Base-by-base conservation (phyloP, 2,113 vertebrate species). In the Bos javanicus region DNA sequence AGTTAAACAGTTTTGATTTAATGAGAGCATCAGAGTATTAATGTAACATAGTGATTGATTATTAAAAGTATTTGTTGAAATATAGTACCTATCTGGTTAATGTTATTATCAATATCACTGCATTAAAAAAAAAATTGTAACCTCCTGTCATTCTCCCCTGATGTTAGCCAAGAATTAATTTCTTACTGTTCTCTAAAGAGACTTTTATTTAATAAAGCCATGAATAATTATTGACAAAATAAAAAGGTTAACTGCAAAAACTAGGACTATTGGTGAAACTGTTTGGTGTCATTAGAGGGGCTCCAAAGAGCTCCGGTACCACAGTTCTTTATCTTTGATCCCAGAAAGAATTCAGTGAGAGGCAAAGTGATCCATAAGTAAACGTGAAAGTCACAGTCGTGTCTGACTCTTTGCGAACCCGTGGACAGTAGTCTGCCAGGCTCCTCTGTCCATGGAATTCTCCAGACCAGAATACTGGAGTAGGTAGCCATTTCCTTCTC, bases 21-120 rank as follows among this genome's bases (percentile, higher is more conserved):
- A 89, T 86, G 71, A 95, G 59, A 87, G 95, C 90, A 13, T 98
- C 94, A 92, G 60, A 92, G 87, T 97, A 86, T 83, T 96, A 78
- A 64, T 93, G 5, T 13, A 91, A 97, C 97, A 64, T 26, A 23
- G 14, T 81, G 86, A 87, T 39, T 87, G 62, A 91, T 90, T 95
- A 92, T 86, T 97, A 83, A 89, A 96, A 97, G 76, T 48, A 84
- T 81, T 1, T 33, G 50, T 82, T 95, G 30, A 95, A 78, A 50
- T 90, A 43, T 80, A 86, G 26, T 71, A 14, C 62, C n/a, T 64
- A 16, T 33, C 62, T 64, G 14, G 30, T 33, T 64, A 64, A 64
- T 64, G 62, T 33, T 64, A 33, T 33, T 62, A 62, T 62, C 13
- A 15, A 33, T 64, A 16, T 64, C 26, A 30, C 33, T 64, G 62